Evolutionary conservation across 2,113 vertebrate genomes (phyloP), one percentile per base, ranked within the genome.

Genomic region (Elachura formosa): DNA sequence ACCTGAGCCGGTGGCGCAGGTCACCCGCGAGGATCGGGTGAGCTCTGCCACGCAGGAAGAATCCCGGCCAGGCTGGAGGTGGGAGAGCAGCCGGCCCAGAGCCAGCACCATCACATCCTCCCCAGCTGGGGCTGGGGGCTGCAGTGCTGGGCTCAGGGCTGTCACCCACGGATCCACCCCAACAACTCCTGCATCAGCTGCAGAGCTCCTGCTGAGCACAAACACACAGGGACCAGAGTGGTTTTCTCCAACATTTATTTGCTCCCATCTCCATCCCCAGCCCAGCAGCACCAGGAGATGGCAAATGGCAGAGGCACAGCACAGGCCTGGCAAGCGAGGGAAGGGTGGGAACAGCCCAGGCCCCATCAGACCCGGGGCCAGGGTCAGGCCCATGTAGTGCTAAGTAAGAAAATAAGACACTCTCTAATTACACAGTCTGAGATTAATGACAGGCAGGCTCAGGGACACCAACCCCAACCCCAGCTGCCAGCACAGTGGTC

Each of bases 1-100:
- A 98, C 98, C 93, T 63, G 77, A 95, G 98, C 95, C 69, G 71
- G 43, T 2, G 34, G 84, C 56, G 63, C 94, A 84, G 96, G 96
- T 94, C 96, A 96, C 91, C 95, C 52, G 12, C 17, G 10, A 64
- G 95, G 64, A 89, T 89, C 86, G 2, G 82, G 71, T 87, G 95
- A 79, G 84, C 66, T 87, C 75, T 22, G 85, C 62, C 41, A 15
- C 40, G 40, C 11, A 62, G 48, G 40, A 89, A 68, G 68, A 59
- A 62, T 40, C 62, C 34, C 14, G 19, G 64, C 29, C 55, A 29
- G 24, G 63, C 63, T 29, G 40, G 20, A 68, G 55, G 46, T 69
- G 55, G 55, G 73, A 87, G 40, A 46, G 46, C n/a, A 83, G 54
- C 38, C 25, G 7, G 72, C 45, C 19, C 62, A 34, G 69, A 75